A percentile compares a stretch with the other conserved stretches of the same genome.
Evolutionary conservation across 2,797 vertebrate species (phyloP).

Genomic region (Distichodus sexfasciatus): DNA sequence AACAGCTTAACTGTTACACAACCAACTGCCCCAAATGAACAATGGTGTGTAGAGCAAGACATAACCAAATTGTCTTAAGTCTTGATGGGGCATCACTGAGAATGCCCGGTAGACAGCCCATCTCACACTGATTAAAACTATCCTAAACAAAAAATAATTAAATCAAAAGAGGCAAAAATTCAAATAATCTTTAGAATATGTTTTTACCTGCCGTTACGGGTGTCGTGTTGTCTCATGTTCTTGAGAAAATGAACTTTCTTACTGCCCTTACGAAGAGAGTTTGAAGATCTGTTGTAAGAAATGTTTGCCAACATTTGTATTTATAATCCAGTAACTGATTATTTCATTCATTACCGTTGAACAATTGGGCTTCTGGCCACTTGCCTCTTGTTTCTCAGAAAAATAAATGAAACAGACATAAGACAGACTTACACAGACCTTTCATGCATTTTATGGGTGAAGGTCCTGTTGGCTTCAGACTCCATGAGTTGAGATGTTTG

Average conservation of each 20-base stretch:
- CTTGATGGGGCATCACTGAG: slow-evolving; percentile 82
- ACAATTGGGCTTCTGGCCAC: too few relatives aligned
- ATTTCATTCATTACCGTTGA: too few relatives aligned
- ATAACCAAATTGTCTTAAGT: slow-evolving; percentile 78
- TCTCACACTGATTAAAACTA: slow-evolving; percentile 84
- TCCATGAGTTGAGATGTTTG: not conserved
- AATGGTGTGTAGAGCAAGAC: slow-evolving; percentile 53
- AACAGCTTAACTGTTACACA: too few relatives aligned
- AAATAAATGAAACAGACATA: not conserved
- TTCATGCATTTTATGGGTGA: not conserved
- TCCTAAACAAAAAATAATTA: slow-evolving; percentile 65
- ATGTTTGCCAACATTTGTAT: not conserved
- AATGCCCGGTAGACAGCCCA: slow-evolving; percentile 84
- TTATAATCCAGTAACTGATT: too few relatives aligned
- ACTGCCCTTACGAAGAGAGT: slow-evolving; percentile 79
- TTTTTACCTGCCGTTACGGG: slow-evolving; percentile 76
- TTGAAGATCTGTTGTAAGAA: not conserved
- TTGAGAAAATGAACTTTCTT: slow-evolving; percentile 86
- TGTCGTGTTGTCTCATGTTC: slow-evolving; percentile 80
- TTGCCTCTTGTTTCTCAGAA: too few relatives aligned
- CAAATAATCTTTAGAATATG: not conserved
- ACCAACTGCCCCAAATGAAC: not conserved
- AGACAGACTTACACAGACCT: too few relatives aligned
- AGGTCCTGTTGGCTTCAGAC: not conserved
- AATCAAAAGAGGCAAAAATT: not conserved